Conservation (phyloP, 2,113 vertebrate genomes). For the Chaenogobius annularis region DNA sequence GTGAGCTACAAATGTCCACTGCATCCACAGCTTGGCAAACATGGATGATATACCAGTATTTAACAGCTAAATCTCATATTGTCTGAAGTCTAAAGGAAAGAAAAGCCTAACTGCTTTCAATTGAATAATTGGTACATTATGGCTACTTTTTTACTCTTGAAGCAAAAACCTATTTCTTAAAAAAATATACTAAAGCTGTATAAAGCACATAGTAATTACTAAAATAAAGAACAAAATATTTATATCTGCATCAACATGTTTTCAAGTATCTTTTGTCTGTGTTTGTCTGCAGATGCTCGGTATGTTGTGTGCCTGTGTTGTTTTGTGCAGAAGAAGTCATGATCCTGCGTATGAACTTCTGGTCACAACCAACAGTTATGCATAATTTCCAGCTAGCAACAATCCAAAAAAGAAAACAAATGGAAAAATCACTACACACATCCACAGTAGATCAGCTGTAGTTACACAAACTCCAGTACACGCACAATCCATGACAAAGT, state of each 20-base stretch:
- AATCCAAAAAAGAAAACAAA: constrained; percentile 27
- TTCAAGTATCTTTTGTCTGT: neutral
- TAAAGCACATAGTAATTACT: neutral
- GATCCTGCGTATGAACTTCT: constrained; percentile 96
- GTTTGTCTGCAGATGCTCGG: constrained; percentile 86
- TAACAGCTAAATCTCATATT: neutral
- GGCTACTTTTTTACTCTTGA: too few species aligned
- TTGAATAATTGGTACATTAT: too few species aligned
- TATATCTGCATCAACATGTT: neutral
- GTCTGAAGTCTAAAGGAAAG: neutral
- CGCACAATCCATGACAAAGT: constrained; percentile 71
- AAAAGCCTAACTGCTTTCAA: neutral
- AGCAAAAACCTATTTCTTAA: too few species aligned
- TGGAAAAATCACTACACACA: constrained; percentile 40
- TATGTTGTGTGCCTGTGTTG: constrained; percentile 95
- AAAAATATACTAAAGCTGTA: too few species aligned
- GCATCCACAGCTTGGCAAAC: too few species aligned
- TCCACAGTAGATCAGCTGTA: constrained; percentile 72
- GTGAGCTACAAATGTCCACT: too few species aligned
- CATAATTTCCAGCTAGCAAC: constrained; percentile 70
- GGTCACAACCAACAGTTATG: constrained; percentile 91
- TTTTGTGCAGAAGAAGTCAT: constrained; percentile 90
- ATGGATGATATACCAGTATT: neutral
- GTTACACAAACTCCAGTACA: constrained; percentile 73
- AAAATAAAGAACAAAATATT: neutral